Conservation (phyloP, 2,113 vertebrate genomes). For the Arvicanthis niloticus region DNA sequence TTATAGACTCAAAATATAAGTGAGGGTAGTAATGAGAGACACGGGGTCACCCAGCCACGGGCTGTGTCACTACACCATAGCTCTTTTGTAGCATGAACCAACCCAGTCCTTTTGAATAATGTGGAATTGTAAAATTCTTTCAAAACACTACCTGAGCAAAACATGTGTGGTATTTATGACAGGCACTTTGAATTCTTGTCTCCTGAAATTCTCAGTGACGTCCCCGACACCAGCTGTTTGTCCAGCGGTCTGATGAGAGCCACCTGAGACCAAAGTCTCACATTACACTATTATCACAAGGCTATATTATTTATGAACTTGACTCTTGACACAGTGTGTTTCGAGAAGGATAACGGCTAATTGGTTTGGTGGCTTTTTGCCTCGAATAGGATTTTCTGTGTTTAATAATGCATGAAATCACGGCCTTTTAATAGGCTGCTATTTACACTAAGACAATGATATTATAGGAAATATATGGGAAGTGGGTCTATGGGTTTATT, state of each 20-base stretch:
- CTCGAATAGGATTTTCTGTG: not conserved
- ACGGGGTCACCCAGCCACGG: not conserved
- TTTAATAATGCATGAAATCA: constrained; percentile 49
- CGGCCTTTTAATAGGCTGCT: constrained; percentile 44
- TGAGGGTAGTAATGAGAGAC: not conserved
- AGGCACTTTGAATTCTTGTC: constrained; percentile 29
- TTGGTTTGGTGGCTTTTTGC: constrained; percentile 31
- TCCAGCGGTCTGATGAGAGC: not conserved
- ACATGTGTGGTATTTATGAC: not conserved
- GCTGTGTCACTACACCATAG: not conserved
- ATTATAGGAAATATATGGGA: not conserved
- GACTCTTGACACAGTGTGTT: constrained; percentile 20
- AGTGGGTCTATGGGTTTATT: not conserved
- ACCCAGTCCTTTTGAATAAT: not conserved
- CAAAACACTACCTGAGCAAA: constrained; percentile 35
- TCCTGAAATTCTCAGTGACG: constrained; percentile 5
- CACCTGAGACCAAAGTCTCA: not conserved
- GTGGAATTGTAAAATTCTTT: not conserved
- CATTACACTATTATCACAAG: not conserved
- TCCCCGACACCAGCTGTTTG: not conserved
- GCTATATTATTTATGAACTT: constrained; percentile 43
- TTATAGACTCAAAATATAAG: constrained; percentile 17
- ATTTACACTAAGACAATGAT: constrained; percentile 32
- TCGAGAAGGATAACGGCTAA: constrained; percentile 43
- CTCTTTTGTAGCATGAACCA: not conserved